A percentile compares a stretch with the other conserved stretches of the same genome.
Conservation (phyloP, 2,888 invertebrate genomes). For the Athrips mouffetella region DNA sequence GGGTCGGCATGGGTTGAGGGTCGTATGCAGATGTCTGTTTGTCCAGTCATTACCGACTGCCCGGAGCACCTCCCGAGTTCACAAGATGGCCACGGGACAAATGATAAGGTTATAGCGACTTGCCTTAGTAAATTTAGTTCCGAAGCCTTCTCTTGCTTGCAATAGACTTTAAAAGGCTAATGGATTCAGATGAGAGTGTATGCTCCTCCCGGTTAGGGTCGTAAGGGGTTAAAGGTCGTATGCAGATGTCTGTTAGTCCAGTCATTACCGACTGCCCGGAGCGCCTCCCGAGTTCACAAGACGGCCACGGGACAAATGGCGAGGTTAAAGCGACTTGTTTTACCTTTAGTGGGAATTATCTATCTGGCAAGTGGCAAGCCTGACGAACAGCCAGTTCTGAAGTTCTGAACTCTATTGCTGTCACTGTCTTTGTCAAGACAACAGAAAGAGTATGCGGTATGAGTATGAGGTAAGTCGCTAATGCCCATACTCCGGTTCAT, state of each 20-base stretch:
- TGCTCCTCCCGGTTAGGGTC: constrained; percentile 24
- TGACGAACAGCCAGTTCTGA: too few species aligned
- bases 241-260: constrained; percentile 81
- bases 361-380: too few species aligned
- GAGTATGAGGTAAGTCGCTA: too few species aligned
- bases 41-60: constrained; percentile 77
- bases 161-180: constrained; percentile 23
- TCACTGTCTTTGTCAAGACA: too few species aligned
- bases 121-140: neutral
- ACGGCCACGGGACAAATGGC: constrained; percentile 28
- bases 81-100: constrained; percentile 26
- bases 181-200: constrained; percentile 30
- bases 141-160: neutral
- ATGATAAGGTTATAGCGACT: constrained; percentile 16
- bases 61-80: constrained; percentile 29
- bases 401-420: too few species aligned
- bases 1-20: constrained; percentile 30
- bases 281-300: constrained; percentile 25
- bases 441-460: too few species aligned
- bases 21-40: constrained; percentile 81
- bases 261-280: constrained; percentile 69
- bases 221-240: constrained; percentile 47
- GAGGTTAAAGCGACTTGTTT: neutral
- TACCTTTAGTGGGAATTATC: too few species aligned
- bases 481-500: too few species aligned